phyloP scores from a whole-genome alignment of 2,797 vertebrate genomes.

The Channallabes apus region DNA sequence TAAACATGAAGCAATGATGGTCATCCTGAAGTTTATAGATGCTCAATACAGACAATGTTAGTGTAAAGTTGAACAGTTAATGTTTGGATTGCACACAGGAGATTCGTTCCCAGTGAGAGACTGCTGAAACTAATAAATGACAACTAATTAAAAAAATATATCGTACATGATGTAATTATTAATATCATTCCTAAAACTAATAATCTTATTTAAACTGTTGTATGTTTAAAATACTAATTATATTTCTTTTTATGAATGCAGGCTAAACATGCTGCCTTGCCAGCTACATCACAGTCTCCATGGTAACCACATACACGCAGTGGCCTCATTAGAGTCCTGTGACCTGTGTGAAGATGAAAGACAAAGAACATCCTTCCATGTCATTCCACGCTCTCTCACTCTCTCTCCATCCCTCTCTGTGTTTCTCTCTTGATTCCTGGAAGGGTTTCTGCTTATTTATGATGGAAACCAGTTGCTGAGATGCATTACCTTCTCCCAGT shows the following conservation, averaged over 20 bases:
- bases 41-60: too few species aligned
- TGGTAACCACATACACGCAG: slow-evolving; percentile 35
- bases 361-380: background rate
- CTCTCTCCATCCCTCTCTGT: background rate
- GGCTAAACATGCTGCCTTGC: slow-evolving; percentile 58
- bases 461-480: slow-evolving; percentile 37
- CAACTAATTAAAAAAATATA: too few species aligned
- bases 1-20: background rate
- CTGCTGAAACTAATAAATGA: background rate
- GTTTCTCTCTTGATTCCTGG: slow-evolving; percentile 5
- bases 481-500: slow-evolving; percentile 96
- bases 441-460: slow-evolving; percentile 16
- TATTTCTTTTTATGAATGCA: slow-evolving; percentile 51
- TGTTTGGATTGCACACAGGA: background rate
- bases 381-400: background rate
- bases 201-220: slow-evolving; percentile 10
- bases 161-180: too few species aligned
- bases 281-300: slow-evolving; percentile 26
- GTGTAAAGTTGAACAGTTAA: background rate
- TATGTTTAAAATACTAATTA: slow-evolving; percentile 58
- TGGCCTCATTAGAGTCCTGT: slow-evolving; percentile 57
- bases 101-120: slow-evolving; percentile 8
- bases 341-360: background rate
- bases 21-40: too few species aligned
- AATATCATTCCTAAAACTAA: too few species aligned